Evolutionary conservation across 2,888 invertebrate species (phyloP).

Genomic region (Aricia artaxerxes): DNA sequence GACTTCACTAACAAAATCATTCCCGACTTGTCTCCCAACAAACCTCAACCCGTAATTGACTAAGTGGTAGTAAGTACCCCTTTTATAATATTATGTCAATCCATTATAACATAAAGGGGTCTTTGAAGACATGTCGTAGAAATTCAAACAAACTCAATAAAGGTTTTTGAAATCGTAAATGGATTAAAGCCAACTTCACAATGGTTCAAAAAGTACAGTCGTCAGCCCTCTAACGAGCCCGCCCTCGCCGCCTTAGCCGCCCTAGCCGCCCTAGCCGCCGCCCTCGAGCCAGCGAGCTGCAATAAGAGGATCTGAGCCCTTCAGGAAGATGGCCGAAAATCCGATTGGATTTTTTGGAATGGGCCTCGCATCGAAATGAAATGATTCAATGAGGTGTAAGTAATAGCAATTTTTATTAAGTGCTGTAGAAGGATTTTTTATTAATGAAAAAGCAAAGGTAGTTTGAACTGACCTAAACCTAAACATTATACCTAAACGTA

Average conservation of each 20-base stretch:
- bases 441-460: neutral
- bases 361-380: neutral
- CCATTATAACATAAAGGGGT: slow-evolving; percentile 14
- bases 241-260: slow-evolving; percentile 67
- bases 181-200: slow-evolving; percentile 39
- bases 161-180: slow-evolving; percentile 33
- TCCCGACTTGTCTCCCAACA: slow-evolving; percentile 23
- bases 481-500: too few relatives aligned
- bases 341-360: neutral
- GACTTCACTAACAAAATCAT: neutral
- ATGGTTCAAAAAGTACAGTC: slow-evolving; percentile 67
- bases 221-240: slow-evolving; percentile 69
- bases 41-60: neutral
- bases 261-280: slow-evolving; percentile 46
- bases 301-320: slow-evolving; percentile 78
- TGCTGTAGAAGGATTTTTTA: neutral
- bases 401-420: neutral
- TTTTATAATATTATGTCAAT: slow-evolving; percentile 15
- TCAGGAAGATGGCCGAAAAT: slow-evolving; percentile 35
- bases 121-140: neutral
- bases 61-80: neutral
- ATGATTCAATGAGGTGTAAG: neutral
- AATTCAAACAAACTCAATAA: slow-evolving; percentile 13
- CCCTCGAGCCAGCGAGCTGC: slow-evolving; percentile 68
- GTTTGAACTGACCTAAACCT: too few relatives aligned